Evolutionary conservation across 2,797 vertebrate genomes (phyloP), one percentile per base, ranked within the genome.

Genomic region (Valencia hispanica): DNA sequence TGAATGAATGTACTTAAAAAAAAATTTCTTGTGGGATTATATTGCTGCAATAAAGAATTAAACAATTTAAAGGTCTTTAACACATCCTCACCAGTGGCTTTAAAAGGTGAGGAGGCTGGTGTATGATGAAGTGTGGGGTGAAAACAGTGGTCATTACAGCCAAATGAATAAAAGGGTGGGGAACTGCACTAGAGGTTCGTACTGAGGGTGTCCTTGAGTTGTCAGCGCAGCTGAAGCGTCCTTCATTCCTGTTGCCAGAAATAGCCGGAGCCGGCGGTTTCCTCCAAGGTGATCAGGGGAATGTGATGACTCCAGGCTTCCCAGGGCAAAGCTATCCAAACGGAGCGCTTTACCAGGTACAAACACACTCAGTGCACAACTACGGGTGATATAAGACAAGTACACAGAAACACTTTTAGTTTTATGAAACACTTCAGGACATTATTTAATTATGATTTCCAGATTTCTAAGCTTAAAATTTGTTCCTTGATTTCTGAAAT

Each of bases 221-320:
- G 75, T 85, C 73, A 86, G 79, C 86, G 51, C 48, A 86, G 73
- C 82, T 94, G 15, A 94, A 90, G 75, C 83, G 74, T 75, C 73
- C 81, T 93, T 74, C 77, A 75, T 91, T 74, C 39, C 84, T 70
- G n/a, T 39, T 85, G 51, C 80, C 85, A 96, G 96, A 95, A 93
- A 94, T 96, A 92, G 88, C 91, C 0, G 95, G 93, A 81, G 94
- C 93, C n/a, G 95, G 94, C 77, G 95, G 95, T 66, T 72, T 89
- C 91, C 89, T 96, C 76, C 92, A 96, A 82, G 94, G 94, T 91
- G 94, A 95, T 85, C 83, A 41, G 51, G 95, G 95, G 75, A 86
- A 92, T 80, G 81, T 96, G 81, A 92, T 90, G 91, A 96, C 94
- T 79, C 95, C 95, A 2, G 87, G 92, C 70, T 95, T 92, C 76